Evolutionary conservation across 1,140 invertebrate species (phyloP).

Genomic region (Cyphomyrmex costatus): DNA sequence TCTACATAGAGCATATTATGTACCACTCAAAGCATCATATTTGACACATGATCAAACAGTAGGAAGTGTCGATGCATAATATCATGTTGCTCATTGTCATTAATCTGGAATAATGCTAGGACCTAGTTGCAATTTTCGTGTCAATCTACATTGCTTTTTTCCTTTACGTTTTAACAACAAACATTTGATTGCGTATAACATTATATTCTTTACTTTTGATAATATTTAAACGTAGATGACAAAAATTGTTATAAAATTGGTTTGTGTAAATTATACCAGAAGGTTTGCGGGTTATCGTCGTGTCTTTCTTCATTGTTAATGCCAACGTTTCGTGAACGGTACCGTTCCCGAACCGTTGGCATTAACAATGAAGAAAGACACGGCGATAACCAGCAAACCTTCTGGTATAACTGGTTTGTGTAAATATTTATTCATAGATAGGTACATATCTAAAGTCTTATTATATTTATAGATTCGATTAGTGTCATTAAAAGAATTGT

Average conservation of each 20-base stretch:
- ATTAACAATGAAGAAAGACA: no score
- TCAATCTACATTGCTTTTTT: not conserved
- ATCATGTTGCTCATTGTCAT: not conserved
- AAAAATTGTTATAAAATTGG: not conserved
- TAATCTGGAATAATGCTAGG: not conserved
- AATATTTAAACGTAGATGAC: not conserved
- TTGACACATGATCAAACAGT: not conserved
- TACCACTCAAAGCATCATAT: not conserved
- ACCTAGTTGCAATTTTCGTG: not conserved
- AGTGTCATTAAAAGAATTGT: not conserved
- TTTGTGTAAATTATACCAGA: no score
- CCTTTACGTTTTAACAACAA: not conserved
- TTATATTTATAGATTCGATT: not conserved
- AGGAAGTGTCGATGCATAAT: not conserved
- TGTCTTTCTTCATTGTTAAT: no score
- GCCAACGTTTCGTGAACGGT: no score
- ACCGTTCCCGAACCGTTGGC: no score
- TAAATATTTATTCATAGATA: not conserved
- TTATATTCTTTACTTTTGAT: not conserved
- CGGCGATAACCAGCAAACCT: no score
- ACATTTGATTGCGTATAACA: not conserved
- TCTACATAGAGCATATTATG: not conserved
- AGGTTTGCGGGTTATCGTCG: no score
- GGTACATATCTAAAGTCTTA: not conserved
- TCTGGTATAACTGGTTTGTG: not conserved